phyloP scores from a whole-genome alignment of 1,140 invertebrate species.

The Cherax destructor region DNA sequence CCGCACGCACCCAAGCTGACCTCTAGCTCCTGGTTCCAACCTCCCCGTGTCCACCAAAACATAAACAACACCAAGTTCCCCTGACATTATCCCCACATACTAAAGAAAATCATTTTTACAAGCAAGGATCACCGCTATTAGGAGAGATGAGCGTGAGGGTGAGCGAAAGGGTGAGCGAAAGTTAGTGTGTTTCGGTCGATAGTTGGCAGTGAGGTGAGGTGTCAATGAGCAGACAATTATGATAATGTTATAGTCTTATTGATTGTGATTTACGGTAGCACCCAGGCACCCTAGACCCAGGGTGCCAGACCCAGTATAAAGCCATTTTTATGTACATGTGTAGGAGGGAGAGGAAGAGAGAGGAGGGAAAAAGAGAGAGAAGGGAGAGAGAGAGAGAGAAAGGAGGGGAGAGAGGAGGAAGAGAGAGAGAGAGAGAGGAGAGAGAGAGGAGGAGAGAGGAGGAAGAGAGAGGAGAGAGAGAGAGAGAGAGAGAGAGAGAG shows the following conservation, averaged over 20 bases:
- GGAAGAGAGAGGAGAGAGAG: background rate
- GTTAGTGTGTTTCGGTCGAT: constrained; percentile 15
- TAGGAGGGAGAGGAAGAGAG: background rate
- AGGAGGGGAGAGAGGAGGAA: background rate
- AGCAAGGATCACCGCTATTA: too few relatives aligned
- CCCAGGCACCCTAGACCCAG: constrained; percentile 15
- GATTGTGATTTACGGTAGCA: constrained; percentile 60
- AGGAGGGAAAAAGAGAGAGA: background rate
- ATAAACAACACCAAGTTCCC: too few relatives aligned
- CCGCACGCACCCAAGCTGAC: too few relatives aligned
- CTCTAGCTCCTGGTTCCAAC: too few relatives aligned
- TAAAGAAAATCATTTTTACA: too few relatives aligned
- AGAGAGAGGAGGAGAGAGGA: background rate
- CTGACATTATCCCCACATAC: too few relatives aligned
- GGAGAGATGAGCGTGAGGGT: too few relatives aligned
- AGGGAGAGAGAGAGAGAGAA: background rate
- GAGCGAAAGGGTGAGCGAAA: constrained; percentile 32
- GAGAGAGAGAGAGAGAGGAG: background rate
- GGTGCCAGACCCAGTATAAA: constrained; percentile 14
- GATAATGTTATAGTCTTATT: constrained; percentile 67
- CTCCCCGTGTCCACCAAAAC: too few relatives aligned
- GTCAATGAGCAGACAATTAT: constrained; percentile 66
- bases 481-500: background rate
- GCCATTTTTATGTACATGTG: constrained; percentile 43
- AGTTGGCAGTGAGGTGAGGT: constrained; percentile 65